phyloP scores from a whole-genome alignment of 2,113 vertebrate species.

The Bothrops jararaca region DNA sequence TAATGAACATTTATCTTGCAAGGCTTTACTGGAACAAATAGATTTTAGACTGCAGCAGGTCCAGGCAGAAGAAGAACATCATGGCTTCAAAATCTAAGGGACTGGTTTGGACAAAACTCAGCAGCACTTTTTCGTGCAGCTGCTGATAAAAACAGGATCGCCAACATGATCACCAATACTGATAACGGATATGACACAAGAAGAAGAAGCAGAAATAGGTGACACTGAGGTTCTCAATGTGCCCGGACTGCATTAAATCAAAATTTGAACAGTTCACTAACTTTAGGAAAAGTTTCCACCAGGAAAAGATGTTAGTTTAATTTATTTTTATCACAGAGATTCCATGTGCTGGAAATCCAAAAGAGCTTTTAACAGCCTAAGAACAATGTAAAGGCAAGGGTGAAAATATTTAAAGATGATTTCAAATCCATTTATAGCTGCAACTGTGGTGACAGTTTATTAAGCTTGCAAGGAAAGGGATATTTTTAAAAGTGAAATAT shows the following conservation, averaged over 20 bases:
- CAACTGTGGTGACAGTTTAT: constrained; percentile 52
- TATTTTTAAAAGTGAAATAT: constrained; percentile 56
- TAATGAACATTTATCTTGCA: background rate
- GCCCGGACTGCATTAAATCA: constrained; percentile 15
- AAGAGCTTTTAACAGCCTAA: constrained; percentile 26
- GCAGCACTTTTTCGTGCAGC: no score
- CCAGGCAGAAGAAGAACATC: no score
- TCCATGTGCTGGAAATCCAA: constrained; percentile 36
- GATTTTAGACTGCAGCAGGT: background rate
- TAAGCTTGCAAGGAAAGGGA: constrained; percentile 43
- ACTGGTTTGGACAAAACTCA: no score
- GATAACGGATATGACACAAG: no score
- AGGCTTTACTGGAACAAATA: background rate
- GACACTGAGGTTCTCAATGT: background rate
- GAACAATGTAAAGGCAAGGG: constrained; percentile 55
- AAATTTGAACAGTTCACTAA: constrained; percentile 26
- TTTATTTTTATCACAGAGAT: constrained; percentile 14
- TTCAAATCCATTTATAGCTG: constrained; percentile 57
- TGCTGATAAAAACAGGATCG: no score
- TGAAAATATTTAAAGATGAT: constrained; percentile 52
- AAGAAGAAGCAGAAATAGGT: background rate
- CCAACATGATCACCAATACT: no score
- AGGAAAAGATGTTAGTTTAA: constrained; percentile 17
- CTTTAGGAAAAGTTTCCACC: constrained; percentile 22
- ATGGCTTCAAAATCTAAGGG: no score